Base-by-base conservation (phyloP, 2,888 invertebrate genomes). In the Macaria liturata region DNA sequence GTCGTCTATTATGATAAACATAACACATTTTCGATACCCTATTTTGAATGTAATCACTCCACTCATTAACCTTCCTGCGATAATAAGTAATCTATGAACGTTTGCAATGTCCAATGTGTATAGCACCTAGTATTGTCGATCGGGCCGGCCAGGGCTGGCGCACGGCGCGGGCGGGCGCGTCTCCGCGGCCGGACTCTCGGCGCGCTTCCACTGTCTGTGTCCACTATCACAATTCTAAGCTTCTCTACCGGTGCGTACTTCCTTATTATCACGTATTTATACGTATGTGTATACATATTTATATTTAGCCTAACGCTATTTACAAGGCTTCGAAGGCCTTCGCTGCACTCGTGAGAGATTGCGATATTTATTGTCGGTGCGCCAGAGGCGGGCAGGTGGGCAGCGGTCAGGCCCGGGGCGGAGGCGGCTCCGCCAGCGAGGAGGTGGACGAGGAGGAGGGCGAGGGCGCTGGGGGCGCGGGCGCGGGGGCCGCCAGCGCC, bases 371-470 rank as follows among this genome's bases (percentile, higher is more conserved):
- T 90, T 91, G 90, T 90, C 90, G 87, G 78, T 89, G 91, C 71
- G 86, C 93, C 84, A 88, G 78, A 70, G 93, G 93, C 69, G 93
- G 93, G 69, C 92, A 92, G 57, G 89, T 86, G 78, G 93, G 93
- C 74, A 86, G 91, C 69, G 93, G 93, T 82, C 93, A 93, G 72
- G 93, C 89, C 76, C 81, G 93, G 76, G 76, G 93, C 69, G 76
- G 93, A 74, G 69, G 94, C 76, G 72, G 94, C 88, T 80, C 94
- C 83, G 86, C 90, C 70, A 94, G 92, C 64, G 93, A 94, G 52
- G 94, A 94, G 57, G 93, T 94, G 54, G 94, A 94, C 46, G 94
- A 94, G 30, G 94, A 94, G 75, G 94, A 93, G 65, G 93, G 93
- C 62, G 93, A 84, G 66, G 93, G 78, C 71, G 92, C 84, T 62